Conservation (phyloP, 2,113 vertebrate genomes). For the Diadophis punctatus region DNA sequence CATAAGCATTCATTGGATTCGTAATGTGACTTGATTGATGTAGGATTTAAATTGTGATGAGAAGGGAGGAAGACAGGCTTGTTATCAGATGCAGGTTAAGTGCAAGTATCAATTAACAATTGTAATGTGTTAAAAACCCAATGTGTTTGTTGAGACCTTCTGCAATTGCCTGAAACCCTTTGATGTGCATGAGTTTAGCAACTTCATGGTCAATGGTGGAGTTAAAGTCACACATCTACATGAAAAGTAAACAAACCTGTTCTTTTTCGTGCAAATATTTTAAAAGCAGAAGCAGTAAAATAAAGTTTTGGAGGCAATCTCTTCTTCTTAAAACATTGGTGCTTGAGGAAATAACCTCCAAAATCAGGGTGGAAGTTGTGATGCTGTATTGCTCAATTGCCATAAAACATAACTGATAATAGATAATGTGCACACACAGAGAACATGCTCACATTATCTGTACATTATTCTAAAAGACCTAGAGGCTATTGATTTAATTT, state of each 20-base stretch:
- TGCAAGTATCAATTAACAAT: neutral
- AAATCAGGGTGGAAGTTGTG: neutral
- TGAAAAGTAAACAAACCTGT: conserved; percentile 29
- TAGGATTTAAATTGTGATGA: neutral
- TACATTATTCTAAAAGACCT: neutral
- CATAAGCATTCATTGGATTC: neutral
- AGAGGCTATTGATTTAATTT: too few species aligned
- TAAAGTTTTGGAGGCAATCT: conserved; percentile 61
- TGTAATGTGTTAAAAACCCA: neutral
- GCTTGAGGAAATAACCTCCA: conserved; percentile 47
- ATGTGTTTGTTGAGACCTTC: neutral
- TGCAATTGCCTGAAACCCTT: neutral
- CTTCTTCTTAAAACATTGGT: conserved; percentile 28
- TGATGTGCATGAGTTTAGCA: neutral
- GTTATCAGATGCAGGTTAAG: neutral
- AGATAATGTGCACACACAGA: neutral
- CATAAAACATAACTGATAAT: neutral
- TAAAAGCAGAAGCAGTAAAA: conserved; percentile 64
- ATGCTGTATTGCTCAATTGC: neutral
- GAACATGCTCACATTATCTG: too few species aligned
- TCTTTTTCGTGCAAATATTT: conserved; percentile 65
- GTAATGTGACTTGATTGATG: neutral
- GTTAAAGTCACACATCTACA: neutral
- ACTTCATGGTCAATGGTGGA: neutral
- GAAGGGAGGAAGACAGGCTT: neutral